Percentiles rank a stretch among this genome's conserved stretches.
Conservation (phyloP, 2,888 invertebrate species). For the Epinotia bilunana region DNA sequence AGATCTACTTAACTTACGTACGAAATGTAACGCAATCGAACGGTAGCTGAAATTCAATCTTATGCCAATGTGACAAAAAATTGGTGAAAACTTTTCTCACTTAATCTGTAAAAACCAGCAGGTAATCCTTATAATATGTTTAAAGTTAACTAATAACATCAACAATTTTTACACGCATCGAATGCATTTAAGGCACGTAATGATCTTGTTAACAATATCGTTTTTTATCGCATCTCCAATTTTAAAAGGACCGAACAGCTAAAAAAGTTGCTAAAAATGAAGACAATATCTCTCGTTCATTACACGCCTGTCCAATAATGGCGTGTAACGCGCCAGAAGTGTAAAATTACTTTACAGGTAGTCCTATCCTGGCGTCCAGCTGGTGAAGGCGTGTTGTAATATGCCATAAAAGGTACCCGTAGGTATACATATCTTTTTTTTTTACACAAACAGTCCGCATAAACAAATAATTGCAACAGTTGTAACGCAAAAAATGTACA, state of each 20-base stretch:
- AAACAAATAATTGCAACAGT: too few relatives aligned
- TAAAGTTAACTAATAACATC: slow-evolving; percentile 11
- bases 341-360: slow-evolving; percentile 24
- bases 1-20: too few relatives aligned
- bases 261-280: slow-evolving; percentile 21
- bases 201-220: slow-evolving; percentile 11
- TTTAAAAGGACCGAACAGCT: not conserved
- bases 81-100: too few relatives aligned
- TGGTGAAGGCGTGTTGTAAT: not conserved
- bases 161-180: slow-evolving; percentile 12
- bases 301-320: slow-evolving; percentile 35
- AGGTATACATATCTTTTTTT: not conserved
- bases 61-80: too few relatives aligned
- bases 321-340: not conserved
- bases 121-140: not conserved
- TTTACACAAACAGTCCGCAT: not conserved
- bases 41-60: too few relatives aligned
- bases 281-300: slow-evolving; percentile 33
- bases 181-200: slow-evolving; percentile 16
- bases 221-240: not conserved
- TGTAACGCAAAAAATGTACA: too few relatives aligned
- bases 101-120: not conserved
- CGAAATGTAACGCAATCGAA: too few relatives aligned
- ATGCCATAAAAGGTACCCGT: not conserved
- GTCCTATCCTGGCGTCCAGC: slow-evolving; percentile 11